Percentiles rank a stretch among this genome's conserved stretches.
These are phyloP conservation scores for Nysson spinosus DNA, from an alignment of 2,888 invertebrate genomes.

Conservation along the genomic window DNA sequence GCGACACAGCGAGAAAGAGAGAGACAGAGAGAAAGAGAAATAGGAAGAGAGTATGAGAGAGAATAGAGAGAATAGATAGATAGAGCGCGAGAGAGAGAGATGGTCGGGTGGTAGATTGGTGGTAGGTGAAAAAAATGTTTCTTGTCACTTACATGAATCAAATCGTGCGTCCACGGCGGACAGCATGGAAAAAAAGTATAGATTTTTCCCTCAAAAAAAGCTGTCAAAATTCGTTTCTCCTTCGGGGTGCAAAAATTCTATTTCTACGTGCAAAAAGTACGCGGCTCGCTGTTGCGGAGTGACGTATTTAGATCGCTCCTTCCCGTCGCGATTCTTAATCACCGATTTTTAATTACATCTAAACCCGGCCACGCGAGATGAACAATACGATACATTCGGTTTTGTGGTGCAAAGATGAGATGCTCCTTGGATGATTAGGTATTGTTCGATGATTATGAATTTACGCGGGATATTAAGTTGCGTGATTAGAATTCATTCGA, in stretches of 20 bases:
- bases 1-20: constrained; percentile 57
- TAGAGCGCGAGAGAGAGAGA: too few species aligned
- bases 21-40: too few species aligned
- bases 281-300: constrained; percentile 15
- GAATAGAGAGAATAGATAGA: too few species aligned
- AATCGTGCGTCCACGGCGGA: constrained; percentile 72
- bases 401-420: too few species aligned
- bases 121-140: constrained; percentile 67
- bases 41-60: too few species aligned
- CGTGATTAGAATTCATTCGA: too few species aligned
- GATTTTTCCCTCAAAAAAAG: constrained; percentile 73
- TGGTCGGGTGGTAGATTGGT: constrained; percentile 43
- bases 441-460: too few species aligned
- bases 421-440: too few species aligned
- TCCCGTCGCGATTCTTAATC: neutral
- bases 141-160: constrained; percentile 73
- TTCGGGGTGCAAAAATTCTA: constrained; percentile 61
- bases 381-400: too few species aligned
- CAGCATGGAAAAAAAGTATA: constrained; percentile 75
- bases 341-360: too few species aligned
- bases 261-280: constrained; percentile 58
- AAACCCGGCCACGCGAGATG: too few species aligned
- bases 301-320: neutral
- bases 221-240: constrained; percentile 67
- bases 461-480: too few species aligned